Evolutionary conservation across 2,797 vertebrate species (phyloP), one percentile per base, ranked within the genome.

Genomic region (Schizopygopsis malacanthus): DNA sequence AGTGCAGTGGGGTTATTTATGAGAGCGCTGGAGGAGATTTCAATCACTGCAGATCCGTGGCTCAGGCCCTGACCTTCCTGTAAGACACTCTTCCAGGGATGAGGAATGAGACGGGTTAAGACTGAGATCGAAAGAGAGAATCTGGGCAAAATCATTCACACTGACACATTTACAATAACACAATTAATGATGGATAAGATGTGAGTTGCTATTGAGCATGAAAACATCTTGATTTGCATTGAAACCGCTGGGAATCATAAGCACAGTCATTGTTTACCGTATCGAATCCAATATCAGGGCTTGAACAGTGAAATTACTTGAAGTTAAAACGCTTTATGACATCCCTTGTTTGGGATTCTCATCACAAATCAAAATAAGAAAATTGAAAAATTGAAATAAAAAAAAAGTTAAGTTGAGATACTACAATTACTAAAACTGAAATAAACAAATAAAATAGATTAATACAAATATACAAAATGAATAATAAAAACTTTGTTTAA

Each of bases 61-160:
- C 81, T 71, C n/a, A 73, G 50, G 56, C 71, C 77, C 6, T 69
- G 79, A 87, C 87, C 86, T 84, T 78, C 56, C 83, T 78, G 83
- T 79, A 78, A 77, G 50, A 70, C 63, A n/a, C 73, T 61, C 70
- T 45, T 18, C 43, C 82, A 76, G 71, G 45, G 76, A 77, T 76
- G 72, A 83, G 33, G 72, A 76, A 54, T 47, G 72, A 56, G 81
- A 33, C 2, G 52, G 75, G 52, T n/a, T 33, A 77, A n/a, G 18
- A 54, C 28, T 22, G 50, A 50, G 73, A 39, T 13, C 3, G 6
- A 39, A 54, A 39, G 18, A 56, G 50, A 77, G 50, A 56, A 77
- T 39, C 73, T 18, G 1, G 33, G 20, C 37, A 10, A 16, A 78
- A 25, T 61, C 76, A 79, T 61, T 79, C 13, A 18, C 37, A 37